Evolutionary conservation across 2,113 vertebrate species (phyloP), one percentile per base, ranked within the genome.

Genomic region (Saiga tatarica): DNA sequence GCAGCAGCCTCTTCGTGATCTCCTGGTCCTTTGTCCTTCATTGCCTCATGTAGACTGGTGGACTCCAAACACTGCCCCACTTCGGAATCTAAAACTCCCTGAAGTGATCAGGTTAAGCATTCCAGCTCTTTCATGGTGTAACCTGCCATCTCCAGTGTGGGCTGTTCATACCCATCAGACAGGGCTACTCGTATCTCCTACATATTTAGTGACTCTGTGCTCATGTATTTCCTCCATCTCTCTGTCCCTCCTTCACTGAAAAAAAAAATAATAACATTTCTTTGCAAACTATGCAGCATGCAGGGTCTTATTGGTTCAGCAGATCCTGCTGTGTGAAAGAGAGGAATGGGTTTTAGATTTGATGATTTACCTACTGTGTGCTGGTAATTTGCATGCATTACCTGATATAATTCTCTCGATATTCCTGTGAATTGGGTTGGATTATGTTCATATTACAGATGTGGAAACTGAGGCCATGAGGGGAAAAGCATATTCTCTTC

Each of bases 291-390:
- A 9, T 92, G 81, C 64, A 87, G 11, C 28, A 36, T 23, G 9
- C 7, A 28, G 57, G 25, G 14, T 76, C 92, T 96, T 97, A 55
- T 71, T 71, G 86, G 42, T 71, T 79, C n/a, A 92, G 15, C 21
- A 83, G 83, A 5, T 45, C 42, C 36, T 89, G 64, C 79, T 50
- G 3, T 74, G 6, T 62, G 36, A 53, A 92, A 94, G 62, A 71
- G 33, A 87, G 82, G 52, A 84, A 74, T 60, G 26, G 55, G 53
- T 78, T 97, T 97, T 57, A 28, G 59, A 91, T 60, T 92, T 95
- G 88, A 57, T 26, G 45, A 57, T 83, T 60, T 52, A 86, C 42
- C 36, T 71, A 53, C n/a, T 94, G 17, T 84, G 45, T 83, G 39
- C 55, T 87, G 11, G 12, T 83, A 71, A 59, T 85, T 71, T 95